Base-by-base conservation (phyloP, 2,113 vertebrate genomes). In the Lepus americanus region DNA sequence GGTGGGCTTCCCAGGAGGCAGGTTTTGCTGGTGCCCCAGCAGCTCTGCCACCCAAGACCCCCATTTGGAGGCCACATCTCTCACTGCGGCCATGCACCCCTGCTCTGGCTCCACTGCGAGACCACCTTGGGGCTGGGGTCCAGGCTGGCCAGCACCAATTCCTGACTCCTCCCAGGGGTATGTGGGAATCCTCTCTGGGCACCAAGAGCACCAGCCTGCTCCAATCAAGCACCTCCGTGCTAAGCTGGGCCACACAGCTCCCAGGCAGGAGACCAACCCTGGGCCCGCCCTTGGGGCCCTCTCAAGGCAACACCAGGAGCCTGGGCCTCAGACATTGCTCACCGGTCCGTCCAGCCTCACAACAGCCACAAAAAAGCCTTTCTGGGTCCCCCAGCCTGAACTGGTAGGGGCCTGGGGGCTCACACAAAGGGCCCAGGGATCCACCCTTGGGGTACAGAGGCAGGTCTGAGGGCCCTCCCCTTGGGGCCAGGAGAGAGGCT, bases 121-220 rank as follows among this genome's bases (percentile, higher is more conserved):
- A 23, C 25, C 39, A 25, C 16, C 33, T 12, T 31, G 5, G 29
- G 36, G 27, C 13, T 23, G 10, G 31, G 13, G 53, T 9, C 67
- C 1, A 44, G 25, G 64, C 66, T 63, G 64, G 29, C 9, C 31
- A 19, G 29, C 61, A 77, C 14, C 31, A 44, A 44, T 77, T 39
- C 12, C 59, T 23, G 10, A 5, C 27, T 12, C 9, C 29, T 77
- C 59, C 36, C 14, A 22, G 72, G 0, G 17, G 6, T 22, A 29
- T 29, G 25, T 6, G 2, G 64, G 49, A 31, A 31, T 39, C 49
- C n/a, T 36, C 74, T 25, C 5, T 39, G 74, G 44, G 1, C 31
- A 55, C 3, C 6, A 13, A 11, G 27, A 39, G 33, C 5, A 0
- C 5, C 13, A 12, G 17, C 66, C 3, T 33, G 9, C 20, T n/a